These are phyloP conservation scores for Heliothis peltigera DNA, from an alignment of 2,888 invertebrate genomes.

Conservation along the genomic window DNA sequence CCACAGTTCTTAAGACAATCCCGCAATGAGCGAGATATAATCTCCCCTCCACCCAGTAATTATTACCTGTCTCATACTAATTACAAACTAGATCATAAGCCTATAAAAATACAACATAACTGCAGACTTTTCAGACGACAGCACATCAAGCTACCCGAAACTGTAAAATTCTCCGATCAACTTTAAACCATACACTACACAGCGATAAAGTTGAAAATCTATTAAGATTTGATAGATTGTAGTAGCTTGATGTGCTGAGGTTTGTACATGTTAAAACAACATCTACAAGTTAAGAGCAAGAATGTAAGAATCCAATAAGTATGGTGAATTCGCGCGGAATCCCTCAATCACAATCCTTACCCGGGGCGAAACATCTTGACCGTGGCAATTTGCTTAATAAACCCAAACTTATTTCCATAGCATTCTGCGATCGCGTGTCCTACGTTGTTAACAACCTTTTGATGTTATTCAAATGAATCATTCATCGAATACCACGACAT, in stretches of 20 bases:
- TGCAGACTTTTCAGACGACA: neutral
- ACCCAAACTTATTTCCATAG: slow-evolving; percentile 68
- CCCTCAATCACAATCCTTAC: slow-evolving; percentile 68
- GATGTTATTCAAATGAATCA: slow-evolving; percentile 67
- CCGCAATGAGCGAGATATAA: too few species aligned
- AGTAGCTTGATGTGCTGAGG: too few species aligned
- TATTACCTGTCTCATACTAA: too few species aligned
- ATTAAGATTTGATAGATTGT: too few species aligned
- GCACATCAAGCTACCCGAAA: too few species aligned
- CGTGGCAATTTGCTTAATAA: slow-evolving; percentile 73
- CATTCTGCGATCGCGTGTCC: slow-evolving; percentile 77
- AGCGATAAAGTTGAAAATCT: too few species aligned
- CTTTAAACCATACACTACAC: too few species aligned
- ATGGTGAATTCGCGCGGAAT: slow-evolving; percentile 56
- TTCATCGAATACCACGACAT: slow-evolving; percentile 65
- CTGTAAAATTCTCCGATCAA: too few species aligned
- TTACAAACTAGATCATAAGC: too few species aligned
- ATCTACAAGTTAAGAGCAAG: slow-evolving; percentile 1
- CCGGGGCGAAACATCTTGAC: slow-evolving; percentile 70
- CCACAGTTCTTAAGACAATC: too few species aligned
- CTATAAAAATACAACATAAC: too few species aligned
- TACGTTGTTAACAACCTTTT: slow-evolving; percentile 67
- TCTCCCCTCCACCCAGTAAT: neutral
- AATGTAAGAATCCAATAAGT: slow-evolving; percentile 43
- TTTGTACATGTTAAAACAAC: neutral